Base-by-base conservation (phyloP, 2,113 vertebrate species). In the rabbit (Oryctolagus cuniculus) region DNA sequence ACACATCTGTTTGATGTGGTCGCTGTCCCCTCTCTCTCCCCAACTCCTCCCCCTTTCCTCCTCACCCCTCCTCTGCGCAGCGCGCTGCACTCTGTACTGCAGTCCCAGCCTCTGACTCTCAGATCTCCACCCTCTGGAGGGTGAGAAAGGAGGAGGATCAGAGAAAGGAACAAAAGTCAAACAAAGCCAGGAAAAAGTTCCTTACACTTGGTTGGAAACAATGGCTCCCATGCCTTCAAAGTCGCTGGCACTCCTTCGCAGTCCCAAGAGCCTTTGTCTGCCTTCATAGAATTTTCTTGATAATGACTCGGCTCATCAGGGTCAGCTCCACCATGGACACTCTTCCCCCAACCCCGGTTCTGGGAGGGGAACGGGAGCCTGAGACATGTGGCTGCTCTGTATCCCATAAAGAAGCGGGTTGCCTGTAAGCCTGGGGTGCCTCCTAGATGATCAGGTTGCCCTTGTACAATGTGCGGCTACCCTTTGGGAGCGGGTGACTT, bases 401-500 rank as follows among this genome's bases (percentile, higher is more conserved):
- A 66, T 93, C 73, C 84, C 79, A 96, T 72, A 94, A 95, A 96
- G 89, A 84, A 87, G 83, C 31, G 91, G 87, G 91, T 79, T 70
- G 63, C 91, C 91, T 82, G 84, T 64, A 94, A 97, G 94, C 91
- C 88, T 34, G 80, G 95, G 44, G 93, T 87, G 82, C 94, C 94
- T 86, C 92, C 22, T 75, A 44, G 53, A 31, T 22, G 87, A 75
- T 86, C 55, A 8, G 66, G 82, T 29, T 95, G 93, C 70, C 73
- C 87, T 64, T 44, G 44, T 44, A 8, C 44, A 93, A 96, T 55
- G 81, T 24, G 96, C 92, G 93, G 88, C 86, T 93, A 95, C 95
- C 95, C 94, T 97, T 91, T 95, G 63, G 83, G 95, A 97, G 93
- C 93, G 90, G 96, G 96, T 92, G 92, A 96, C 95, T 95, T 92